phyloP scores from a whole-genome alignment of 1,140 invertebrate species.

The Drosophila teissieri region DNA sequence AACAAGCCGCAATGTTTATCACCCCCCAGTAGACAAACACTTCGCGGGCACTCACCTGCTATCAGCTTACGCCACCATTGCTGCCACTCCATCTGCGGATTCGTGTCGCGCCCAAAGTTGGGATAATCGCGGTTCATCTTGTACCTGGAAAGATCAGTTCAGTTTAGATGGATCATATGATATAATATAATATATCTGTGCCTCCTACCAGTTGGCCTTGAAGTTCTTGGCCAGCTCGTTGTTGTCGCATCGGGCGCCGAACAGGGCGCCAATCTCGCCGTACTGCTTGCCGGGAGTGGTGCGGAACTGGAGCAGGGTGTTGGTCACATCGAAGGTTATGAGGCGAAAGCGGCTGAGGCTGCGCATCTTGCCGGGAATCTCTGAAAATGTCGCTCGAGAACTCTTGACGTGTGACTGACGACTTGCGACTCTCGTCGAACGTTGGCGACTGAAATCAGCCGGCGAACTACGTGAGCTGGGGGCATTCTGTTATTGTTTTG shows the following conservation, averaged over 20 bases:
- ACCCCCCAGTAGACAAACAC: conserved; percentile 25
- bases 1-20: conserved; percentile 39
- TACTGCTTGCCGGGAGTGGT: conserved; percentile 91
- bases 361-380: conserved; percentile 65
- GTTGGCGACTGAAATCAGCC: conserved; percentile 37
- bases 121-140: conserved; percentile 89
- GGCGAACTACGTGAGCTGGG: conserved; percentile 48
- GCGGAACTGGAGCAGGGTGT: conserved; percentile 91
- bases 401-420: conserved; percentile 16
- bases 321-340: conserved; percentile 95
- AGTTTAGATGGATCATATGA: too few relatives aligned
- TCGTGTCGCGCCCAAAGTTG: conserved; percentile 90
- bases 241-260: conserved; percentile 88
- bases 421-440: conserved; percentile 20
- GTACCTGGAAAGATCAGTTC: conserved; percentile 51
- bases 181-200: too few relatives aligned
- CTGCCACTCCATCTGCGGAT: conserved; percentile 88
- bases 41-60: conserved; percentile 51
- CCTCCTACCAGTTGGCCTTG: conserved; percentile 86
- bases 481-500: conserved; percentile 52
- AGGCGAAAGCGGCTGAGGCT: conserved; percentile 86
- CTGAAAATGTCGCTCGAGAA: neutral
- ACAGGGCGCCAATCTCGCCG: conserved; percentile 87
- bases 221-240: conserved; percentile 88
- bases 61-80: conserved; percentile 91